These are phyloP conservation scores for Mesorhabditis spiculigera DNA, from an alignment of 2,888 invertebrate genomes.

Conservation along the genomic window DNA sequence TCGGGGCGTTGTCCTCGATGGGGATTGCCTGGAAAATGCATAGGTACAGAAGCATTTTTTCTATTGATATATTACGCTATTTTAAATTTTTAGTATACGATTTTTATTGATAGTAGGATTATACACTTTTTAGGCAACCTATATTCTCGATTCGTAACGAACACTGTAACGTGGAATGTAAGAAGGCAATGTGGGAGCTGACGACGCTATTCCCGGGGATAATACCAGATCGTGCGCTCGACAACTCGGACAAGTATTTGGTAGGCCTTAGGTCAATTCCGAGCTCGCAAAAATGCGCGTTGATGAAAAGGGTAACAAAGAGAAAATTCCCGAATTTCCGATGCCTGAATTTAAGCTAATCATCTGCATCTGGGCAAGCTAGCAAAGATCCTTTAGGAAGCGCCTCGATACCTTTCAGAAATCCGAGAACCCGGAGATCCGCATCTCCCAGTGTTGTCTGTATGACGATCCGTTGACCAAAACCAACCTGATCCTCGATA, in stretches of 20 bases:
- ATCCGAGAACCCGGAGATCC: not conserved
- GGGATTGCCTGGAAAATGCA: not conserved
- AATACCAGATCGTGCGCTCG: not conserved
- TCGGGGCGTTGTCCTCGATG: not conserved
- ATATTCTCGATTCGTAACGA: not conserved
- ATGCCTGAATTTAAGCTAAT: no score
- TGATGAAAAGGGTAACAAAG: no score
- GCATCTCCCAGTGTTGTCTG: not conserved
- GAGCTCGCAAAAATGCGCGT: no score
- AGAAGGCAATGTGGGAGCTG: not conserved
- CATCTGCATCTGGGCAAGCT: no score
- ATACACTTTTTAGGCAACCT: not conserved
- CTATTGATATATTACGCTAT: not conserved
- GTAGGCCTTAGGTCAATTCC: not conserved
- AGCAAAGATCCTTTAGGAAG: no score
- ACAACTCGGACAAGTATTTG: not conserved
- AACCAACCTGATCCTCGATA: not conserved
- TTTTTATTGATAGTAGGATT: not conserved
- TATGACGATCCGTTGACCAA: not conserved
- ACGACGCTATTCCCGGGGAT: not conserved
- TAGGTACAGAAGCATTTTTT: not conserved
- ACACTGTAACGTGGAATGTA: not conserved
- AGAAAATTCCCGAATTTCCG: no score
- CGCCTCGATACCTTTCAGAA: no score
- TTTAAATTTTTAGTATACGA: not conserved